Conservation (phyloP, 2,113 vertebrate genomes). For the Cardinalis cardinalis region DNA sequence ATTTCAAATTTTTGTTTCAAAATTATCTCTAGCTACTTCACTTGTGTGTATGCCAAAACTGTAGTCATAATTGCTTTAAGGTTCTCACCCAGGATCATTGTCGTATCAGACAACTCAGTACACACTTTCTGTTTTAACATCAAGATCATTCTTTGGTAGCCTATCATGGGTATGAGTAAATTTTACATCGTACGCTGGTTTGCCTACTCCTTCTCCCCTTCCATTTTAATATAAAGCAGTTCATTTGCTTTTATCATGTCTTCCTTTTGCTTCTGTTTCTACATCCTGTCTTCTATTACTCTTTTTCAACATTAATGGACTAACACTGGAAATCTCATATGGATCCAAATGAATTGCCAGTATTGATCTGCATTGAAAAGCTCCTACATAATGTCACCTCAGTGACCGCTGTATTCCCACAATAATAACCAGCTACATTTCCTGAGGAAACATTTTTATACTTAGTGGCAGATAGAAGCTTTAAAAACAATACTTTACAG, state of each 20-base stretch:
- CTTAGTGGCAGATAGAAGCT: background rate
- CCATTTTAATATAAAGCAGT: background rate
- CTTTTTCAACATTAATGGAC: constrained; percentile 13
- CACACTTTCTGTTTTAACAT: background rate
- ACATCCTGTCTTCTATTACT: background rate
- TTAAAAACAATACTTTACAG: constrained; percentile 16
- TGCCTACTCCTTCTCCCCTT: background rate
- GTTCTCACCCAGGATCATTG: background rate
- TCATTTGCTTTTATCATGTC: background rate
- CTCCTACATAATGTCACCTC: constrained; percentile 21
- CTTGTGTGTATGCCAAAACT: background rate
- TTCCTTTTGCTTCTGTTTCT: background rate
- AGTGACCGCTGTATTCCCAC: constrained; percentile 22
- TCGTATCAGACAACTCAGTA: background rate
- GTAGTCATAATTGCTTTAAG: background rate
- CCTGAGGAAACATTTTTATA: constrained; percentile 49
- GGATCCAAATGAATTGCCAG: constrained; percentile 35
- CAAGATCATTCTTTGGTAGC: background rate
- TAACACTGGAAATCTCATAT: constrained; percentile 16
- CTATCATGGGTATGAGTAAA: background rate
- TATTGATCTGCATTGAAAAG: constrained; percentile 53
- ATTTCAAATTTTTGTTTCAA: background rate
- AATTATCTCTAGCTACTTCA: background rate
- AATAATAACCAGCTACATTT: constrained; percentile 43
- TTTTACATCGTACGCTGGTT: background rate